phyloP scores from a whole-genome alignment of 2,888 invertebrate species.

The Drosophila anceps region DNA sequence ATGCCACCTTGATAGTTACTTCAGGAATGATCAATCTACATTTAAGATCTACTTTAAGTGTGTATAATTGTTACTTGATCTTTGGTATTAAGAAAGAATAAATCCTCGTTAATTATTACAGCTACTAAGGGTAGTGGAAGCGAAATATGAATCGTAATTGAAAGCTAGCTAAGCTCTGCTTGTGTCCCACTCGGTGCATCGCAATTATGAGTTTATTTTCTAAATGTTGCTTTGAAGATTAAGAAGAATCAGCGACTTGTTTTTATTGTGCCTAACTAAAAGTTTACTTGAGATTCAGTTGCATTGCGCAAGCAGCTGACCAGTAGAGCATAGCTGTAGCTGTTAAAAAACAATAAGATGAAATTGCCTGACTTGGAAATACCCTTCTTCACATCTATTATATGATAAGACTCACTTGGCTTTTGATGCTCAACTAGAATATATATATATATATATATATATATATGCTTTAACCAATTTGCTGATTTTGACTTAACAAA shows the following conservation, averaged over 20 bases:
- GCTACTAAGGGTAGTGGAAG: not conserved
- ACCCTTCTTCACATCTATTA: not conserved
- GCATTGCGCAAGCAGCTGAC: slow-evolving; percentile 27
- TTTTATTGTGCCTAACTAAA: slow-evolving; percentile 6
- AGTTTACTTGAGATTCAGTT: slow-evolving; percentile 16
- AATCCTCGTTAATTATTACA: not conserved
- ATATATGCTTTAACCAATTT: not conserved
- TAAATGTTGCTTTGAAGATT: not conserved
- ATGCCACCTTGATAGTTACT: not conserved
- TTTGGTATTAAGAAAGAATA: not conserved
- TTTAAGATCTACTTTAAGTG: not conserved
- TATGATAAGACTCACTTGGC: not conserved
- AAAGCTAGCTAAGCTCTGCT: not conserved
- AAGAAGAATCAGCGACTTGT: not conserved
- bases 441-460: too few species aligned
- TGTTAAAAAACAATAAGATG: slow-evolving; percentile 9
- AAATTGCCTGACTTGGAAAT: not conserved
- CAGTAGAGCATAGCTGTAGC: slow-evolving; percentile 10
- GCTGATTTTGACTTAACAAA: not conserved
- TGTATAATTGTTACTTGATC: not conserved
- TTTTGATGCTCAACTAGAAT: not conserved
- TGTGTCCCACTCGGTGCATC: slow-evolving; percentile 2
- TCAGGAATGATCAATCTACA: not conserved
- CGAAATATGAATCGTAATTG: not conserved
- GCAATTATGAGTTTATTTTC: not conserved